Base-by-base conservation (phyloP, 2,888 invertebrate genomes). In the Adineta ricciae region DNA sequence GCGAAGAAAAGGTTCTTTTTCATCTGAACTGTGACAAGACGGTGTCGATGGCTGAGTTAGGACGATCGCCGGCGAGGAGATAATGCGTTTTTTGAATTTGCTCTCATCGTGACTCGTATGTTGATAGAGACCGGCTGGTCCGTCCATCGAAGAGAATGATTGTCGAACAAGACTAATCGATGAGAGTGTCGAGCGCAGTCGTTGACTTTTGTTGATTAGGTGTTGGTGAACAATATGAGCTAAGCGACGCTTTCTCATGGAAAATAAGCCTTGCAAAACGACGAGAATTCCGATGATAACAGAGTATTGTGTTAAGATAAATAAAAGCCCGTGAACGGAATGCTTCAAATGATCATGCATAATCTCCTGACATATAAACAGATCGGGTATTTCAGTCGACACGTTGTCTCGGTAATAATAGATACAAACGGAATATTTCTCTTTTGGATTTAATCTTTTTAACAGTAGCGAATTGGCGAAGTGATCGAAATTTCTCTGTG, bases 121-220 rank as follows among this genome's bases (percentile, higher is more conserved):
- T 32, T 32, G 11, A 32, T 64, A 14, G 24, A 27, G 64, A 14
- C 32, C 64, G 19, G 27, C 19, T 64, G 32, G 5, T 38, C 36
- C 11, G 14, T 78, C 78, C 41, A 24, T 41, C 1, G 19, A 41
- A 38, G 41, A 41, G 24, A 41, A 24, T n/a, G 41, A 78, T 41
- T 78, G 78, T 11, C 78, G 78, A 36, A 38, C n/a, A 41, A 78
- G 78, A 78, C 78, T 78, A 41, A 78, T n/a, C n/a, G 78, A 78
- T n/a, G 78, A 78, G 3, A 78, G 24, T 78, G 78, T 78, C 1
- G 38, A 41, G 41, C 78, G 78, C 8, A 78, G 0, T 41, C 24
- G 36, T 41, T 78, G 78, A 11, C 41, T n/a, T 78, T 78, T 78
- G 14, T 78, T 38, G 11, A 41, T 1, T 21, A 78, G n/a, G 41